These are phyloP conservation scores for Laspeyria flexula DNA, from an alignment of 2,888 invertebrate genomes.

Conservation along the genomic window DNA sequence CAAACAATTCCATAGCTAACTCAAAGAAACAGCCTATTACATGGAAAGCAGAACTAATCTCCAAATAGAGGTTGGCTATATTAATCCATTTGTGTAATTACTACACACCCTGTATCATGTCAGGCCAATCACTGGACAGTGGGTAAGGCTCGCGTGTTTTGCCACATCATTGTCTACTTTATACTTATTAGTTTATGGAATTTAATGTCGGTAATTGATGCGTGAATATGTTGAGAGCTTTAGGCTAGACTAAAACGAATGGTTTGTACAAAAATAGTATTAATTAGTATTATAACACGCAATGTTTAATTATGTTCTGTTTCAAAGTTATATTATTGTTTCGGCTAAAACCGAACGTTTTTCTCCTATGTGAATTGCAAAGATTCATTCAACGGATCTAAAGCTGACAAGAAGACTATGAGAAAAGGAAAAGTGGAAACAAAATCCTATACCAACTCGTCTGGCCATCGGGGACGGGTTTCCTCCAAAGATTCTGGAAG, in stretches of 20 bases:
- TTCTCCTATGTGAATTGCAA: too few relatives aligned
- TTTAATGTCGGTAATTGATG: conserved; percentile 18
- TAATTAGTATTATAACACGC: background rate
- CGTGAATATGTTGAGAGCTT: background rate
- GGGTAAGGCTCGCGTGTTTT: conserved; percentile 43
- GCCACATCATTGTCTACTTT: conserved; percentile 23
- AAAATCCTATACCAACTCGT: too few relatives aligned
- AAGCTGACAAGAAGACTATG: too few relatives aligned
- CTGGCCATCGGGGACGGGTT: too few relatives aligned
- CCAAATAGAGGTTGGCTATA: conserved; percentile 48
- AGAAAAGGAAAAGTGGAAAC: too few relatives aligned
- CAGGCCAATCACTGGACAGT: conserved; percentile 45
- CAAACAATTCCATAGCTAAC: background rate
- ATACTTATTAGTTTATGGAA: conserved; percentile 31
- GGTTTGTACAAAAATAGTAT: background rate
- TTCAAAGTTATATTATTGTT: too few relatives aligned
- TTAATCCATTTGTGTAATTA: conserved; percentile 71
- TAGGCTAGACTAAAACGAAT: background rate
- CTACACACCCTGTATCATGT: conserved; percentile 38
- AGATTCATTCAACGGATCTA: too few relatives aligned
- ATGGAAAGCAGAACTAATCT: conserved; percentile 32
- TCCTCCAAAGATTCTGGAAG: too few relatives aligned
- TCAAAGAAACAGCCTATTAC: conserved; percentile 1
- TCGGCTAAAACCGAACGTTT: too few relatives aligned
- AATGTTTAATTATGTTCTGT: background rate